Evolutionary conservation across 2,797 vertebrate genomes (phyloP).

Genomic region (Hozukius guyotensis): DNA sequence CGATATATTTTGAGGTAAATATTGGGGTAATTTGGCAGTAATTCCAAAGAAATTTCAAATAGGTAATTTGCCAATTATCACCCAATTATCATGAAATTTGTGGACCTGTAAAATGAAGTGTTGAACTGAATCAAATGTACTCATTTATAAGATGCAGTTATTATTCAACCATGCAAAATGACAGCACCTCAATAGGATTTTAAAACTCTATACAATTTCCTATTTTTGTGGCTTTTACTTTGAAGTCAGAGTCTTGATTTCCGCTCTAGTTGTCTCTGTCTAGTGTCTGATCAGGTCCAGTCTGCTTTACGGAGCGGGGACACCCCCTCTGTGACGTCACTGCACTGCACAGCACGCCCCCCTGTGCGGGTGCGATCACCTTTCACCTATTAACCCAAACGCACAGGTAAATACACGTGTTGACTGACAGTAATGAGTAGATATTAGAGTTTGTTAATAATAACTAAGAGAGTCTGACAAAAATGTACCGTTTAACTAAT

Average conservation of each 20-base stretch:
- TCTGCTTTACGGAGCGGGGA: background rate
- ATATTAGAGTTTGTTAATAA: background rate
- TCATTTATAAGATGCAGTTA: background rate
- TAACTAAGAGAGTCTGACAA: background rate
- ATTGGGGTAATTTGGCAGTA: too few relatives aligned
- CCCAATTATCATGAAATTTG: too few relatives aligned
- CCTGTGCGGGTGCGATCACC: slow-evolving; percentile 52
- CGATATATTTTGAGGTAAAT: too few relatives aligned
- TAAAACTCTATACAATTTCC: background rate
- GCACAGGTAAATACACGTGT: background rate
- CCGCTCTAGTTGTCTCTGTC: slow-evolving; percentile 17
- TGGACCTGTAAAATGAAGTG: too few relatives aligned
- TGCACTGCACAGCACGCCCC: slow-evolving; percentile 56
- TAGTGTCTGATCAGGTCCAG: background rate
- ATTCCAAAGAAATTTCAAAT: too few relatives aligned
- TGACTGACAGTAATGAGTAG: background rate
- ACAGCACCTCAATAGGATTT: background rate
- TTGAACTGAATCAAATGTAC: background rate
- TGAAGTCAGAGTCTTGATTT: slow-evolving; percentile 25
- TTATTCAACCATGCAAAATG: background rate
- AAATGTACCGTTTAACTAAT: background rate
- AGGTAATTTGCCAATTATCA: too few relatives aligned
- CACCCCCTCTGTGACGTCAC: slow-evolving; percentile 60
- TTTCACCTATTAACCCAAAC: slow-evolving; percentile 68
- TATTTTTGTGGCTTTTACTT: slow-evolving; percentile 35